Evolutionary conservation across 2,797 vertebrate species (phyloP), one percentile per base, ranked within the genome.

Genomic region (Philypnodon macrostomus): DNA sequence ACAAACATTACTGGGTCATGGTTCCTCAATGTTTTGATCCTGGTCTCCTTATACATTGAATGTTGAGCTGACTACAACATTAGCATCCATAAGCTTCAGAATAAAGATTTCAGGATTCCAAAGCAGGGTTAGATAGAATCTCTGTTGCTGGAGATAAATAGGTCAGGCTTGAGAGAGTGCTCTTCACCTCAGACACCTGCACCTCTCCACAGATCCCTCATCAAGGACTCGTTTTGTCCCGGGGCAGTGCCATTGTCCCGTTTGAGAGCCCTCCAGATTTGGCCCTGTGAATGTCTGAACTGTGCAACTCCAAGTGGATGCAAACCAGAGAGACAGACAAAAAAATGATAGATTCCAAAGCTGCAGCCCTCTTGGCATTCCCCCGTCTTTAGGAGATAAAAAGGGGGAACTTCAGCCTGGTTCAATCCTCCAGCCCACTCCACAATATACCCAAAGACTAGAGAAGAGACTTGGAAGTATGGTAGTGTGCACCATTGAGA

Each of bases 151-250:
- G 21, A 71, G 75, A 77, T 71, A 78, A 86, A 79, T 79, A 67
- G 80, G 69, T 77, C 71, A 73, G 42, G 13, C 59, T 56, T 46
- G 74, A 78, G 77, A 75, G 75, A 77, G 56, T 33, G 71, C 58
- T 83, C 77, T 83, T 83, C 84, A 84, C 85, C 81, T 82, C 80
- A 83, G 82, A 87, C 86, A 88, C 84, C 87, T 92, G 89, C 87
- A 85, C 72, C 83, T 89, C 86, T 88, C 80, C 67, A 83, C 62
- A 75, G 80, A 84, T 88, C 78, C 86, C 83, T 87, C 87, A 88
- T 93, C 85, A 91, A 90, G 92, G 87, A 90, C 84, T 93, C 87
- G 83, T 88, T 91, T 83, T 89, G 87, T 91, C 88, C 85, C 66
- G 52, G 67, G 80, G 85, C 85, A 80, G 71, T 67, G 38, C 88